phyloP scores from a whole-genome alignment of 1,140 invertebrate genomes.

The Nephila pilipes region DNA sequence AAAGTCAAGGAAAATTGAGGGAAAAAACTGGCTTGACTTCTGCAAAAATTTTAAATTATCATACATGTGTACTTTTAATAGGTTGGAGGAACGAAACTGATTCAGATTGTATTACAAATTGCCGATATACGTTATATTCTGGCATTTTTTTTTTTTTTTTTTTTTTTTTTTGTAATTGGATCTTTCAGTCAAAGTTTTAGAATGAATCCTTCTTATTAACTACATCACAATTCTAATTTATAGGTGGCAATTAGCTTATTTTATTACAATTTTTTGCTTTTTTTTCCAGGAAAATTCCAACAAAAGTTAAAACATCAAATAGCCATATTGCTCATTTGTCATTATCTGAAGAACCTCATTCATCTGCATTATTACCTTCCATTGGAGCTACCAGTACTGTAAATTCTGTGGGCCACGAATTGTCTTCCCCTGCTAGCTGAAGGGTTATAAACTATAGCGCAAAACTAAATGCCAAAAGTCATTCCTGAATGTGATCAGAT shows the following conservation, averaged over 20 bases:
- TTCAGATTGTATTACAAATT: too few species aligned
- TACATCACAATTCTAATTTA: background rate
- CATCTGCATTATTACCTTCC: slow-evolving; percentile 69
- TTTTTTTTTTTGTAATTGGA: too few species aligned
- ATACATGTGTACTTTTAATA: too few species aligned
- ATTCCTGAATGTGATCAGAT: slow-evolving; percentile 76
- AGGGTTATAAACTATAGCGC: slow-evolving; percentile 67
- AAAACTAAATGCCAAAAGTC: slow-evolving; percentile 75
- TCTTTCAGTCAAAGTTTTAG: background rate
- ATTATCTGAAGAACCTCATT: slow-evolving; percentile 71
- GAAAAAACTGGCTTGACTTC: too few species aligned
- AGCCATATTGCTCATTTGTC: slow-evolving; percentile 74
- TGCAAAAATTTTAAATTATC: too few species aligned
- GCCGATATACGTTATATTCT: too few species aligned
- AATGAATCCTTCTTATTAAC: background rate
- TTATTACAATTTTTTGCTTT: background rate
- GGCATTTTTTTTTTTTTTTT: too few species aligned
- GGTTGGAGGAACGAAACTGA: too few species aligned
- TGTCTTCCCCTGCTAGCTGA: slow-evolving; percentile 77
- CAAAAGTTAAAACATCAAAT: slow-evolving; percentile 72
- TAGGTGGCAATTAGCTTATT: background rate
- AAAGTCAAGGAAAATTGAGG: too few species aligned
- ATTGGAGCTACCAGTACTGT: slow-evolving; percentile 70
- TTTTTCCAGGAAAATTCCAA: slow-evolving; percentile 69
- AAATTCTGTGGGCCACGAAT: slow-evolving; percentile 71